Base-by-base conservation (phyloP, 2,113 vertebrate species). In the Ptilorrhoa leucosticta region DNA sequence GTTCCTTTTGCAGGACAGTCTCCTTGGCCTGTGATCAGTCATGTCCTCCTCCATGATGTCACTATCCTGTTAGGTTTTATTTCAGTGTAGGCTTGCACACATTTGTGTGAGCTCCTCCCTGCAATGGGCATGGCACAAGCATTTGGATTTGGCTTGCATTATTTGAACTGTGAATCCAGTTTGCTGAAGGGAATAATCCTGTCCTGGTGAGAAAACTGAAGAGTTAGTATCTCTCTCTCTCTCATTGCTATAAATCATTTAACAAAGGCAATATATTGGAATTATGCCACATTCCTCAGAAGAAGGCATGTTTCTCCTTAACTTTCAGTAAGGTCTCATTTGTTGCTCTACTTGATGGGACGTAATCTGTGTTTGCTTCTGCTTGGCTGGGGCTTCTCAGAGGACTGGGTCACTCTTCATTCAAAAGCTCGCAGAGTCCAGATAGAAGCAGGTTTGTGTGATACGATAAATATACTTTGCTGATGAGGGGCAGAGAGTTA, bases 121-220 rank as follows among this genome's bases (percentile, higher is more conserved):
- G 58, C 15, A 85, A 30, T 3, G 26, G 40, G 40, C 28, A 23
- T 45, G 57, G 45, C 53, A 88, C 37, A 42, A 89, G 51, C 47
- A 15, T 16, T 64, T 2, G 1, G 18, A 44, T 37, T 86, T 93
- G 58, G 63, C 47, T 94, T 60, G 22, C 31, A 5, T 82, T 48
- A 51, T 60, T 81, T 68, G 56, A 89, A 40, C 60, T 66, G 39
- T 28, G 24, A 84, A 81, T 76, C 57, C 54, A 47, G 14, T 91
- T 87, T 91, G 77, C 94, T 85, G 56, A 69, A 79, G 93, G 73
- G 69, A 93, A 72, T 60, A 94, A 68, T 51, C 64, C 69, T 89
- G 83, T 89, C 66, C 60, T 84, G 80, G 91, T 0, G 2, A 89
- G 77, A 92, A 94, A 90, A 87, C 8, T 3, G 17, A 83, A 78